Percentiles rank a stretch among this genome's conserved stretches.
Evolutionary conservation across 2,113 vertebrate genomes (phyloP).

Genomic region (Megaceryle torquata): DNA sequence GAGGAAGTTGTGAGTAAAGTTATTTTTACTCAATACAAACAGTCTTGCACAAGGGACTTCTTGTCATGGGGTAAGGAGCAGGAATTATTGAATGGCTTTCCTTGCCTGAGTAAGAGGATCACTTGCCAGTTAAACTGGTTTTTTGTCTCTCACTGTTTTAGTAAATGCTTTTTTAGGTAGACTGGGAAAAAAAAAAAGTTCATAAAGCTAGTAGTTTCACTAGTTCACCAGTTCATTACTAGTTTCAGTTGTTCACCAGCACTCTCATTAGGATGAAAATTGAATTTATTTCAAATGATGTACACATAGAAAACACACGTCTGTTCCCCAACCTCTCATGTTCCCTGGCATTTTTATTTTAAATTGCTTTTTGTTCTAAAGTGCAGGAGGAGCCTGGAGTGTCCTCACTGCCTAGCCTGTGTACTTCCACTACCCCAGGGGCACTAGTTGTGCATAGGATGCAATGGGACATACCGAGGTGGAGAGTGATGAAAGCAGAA

Average conservation of each 20-base stretch:
- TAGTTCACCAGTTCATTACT: background rate
- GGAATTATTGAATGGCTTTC: slow-evolving; percentile 23
- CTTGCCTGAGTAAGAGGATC: background rate
- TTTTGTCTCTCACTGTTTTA: background rate
- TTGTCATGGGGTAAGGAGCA: slow-evolving; percentile 7
- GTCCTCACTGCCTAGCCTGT: background rate
- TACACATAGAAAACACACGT: background rate
- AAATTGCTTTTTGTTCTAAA: background rate
- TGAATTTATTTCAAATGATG: background rate
- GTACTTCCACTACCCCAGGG: background rate
- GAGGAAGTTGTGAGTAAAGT: slow-evolving; percentile 42
- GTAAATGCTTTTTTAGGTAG: background rate
- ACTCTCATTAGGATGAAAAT: background rate
- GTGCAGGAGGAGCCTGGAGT: accelerated
- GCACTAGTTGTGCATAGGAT: background rate
- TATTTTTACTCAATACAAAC: slow-evolving; percentile 40
- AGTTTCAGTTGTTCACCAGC: background rate
- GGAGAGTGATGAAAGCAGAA: background rate
- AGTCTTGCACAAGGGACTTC: slow-evolving; percentile 7
- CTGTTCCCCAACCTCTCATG: background rate
- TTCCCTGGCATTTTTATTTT: background rate
- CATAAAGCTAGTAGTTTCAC: background rate
- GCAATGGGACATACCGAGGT: background rate
- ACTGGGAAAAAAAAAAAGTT: background rate
- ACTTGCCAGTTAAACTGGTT: background rate